A percentile compares a stretch with the other conserved stretches of the same genome.
Evolutionary conservation across 2,797 vertebrate species (phyloP).

Genomic region (Rhynchonycteris naso): DNA sequence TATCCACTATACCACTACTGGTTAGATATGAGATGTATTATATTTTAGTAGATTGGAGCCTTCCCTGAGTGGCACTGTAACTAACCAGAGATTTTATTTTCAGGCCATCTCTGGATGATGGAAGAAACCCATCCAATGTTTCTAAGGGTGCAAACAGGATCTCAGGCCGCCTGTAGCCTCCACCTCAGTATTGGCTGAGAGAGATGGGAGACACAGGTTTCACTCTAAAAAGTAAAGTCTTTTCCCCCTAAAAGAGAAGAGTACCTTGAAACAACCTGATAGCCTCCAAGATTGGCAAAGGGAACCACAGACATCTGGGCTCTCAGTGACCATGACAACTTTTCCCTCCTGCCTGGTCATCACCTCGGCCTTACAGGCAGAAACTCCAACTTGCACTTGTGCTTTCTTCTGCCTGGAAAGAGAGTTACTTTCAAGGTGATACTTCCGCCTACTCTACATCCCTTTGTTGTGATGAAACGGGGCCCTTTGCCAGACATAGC

Average conservation of each 20-base stretch:
- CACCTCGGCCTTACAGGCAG: not conserved
- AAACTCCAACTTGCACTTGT: not conserved
- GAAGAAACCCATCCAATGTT: rapidly evolving
- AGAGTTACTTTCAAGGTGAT: not conserved
- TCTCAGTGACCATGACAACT: not conserved
- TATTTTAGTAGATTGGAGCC: too few species aligned
- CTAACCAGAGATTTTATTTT: not conserved
- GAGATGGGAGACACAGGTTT: not conserved
- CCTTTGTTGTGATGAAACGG: not conserved
- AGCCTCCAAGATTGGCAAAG: not conserved
- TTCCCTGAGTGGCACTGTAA: not conserved
- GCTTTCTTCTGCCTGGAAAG: not conserved
- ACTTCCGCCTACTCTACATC: not conserved
- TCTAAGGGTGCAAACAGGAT: not conserved
- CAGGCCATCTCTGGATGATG: not conserved
- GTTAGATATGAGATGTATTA: too few species aligned
- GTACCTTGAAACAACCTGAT: not conserved
- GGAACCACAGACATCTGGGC: not conserved
- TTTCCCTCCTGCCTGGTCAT: not conserved
- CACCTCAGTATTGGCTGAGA: not conserved
- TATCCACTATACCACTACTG: too few species aligned
- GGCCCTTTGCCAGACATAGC: not conserved
- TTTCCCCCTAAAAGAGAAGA: not conserved
- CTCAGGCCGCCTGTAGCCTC: too few species aligned
- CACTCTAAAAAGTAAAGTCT: not conserved